A percentile compares a stretch with the other conserved stretches of the same genome.
Evolutionary conservation across 1,140 invertebrate species (phyloP).

Genomic region (Diabrotica virgifera): DNA sequence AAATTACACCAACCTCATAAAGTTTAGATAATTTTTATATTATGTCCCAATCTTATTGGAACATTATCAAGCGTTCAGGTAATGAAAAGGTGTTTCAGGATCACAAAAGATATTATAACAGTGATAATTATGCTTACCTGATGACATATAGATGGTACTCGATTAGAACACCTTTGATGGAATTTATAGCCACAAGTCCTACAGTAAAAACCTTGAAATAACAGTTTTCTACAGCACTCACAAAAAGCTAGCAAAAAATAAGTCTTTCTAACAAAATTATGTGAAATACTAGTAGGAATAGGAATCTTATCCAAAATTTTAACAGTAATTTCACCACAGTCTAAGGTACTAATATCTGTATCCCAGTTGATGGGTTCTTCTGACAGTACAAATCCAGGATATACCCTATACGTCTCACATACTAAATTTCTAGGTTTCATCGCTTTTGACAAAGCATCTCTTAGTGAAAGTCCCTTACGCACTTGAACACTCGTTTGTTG

Average conservation of each 20-base stretch:
- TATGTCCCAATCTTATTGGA: no score
- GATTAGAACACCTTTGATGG: conserved; percentile 85
- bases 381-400: conserved; percentile 50
- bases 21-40: no score
- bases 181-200: conserved; percentile 93
- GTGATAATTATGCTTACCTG: conserved; percentile 49
- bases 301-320: conserved; percentile 83
- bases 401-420: conserved; percentile 85
- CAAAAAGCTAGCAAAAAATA: conserved; percentile 95
- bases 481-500: conserved; percentile 88
- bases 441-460: conserved; percentile 85
- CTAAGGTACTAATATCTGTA: conserved; percentile 78
- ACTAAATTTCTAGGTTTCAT: conserved; percentile 86
- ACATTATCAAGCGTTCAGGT: no score
- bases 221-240: conserved; percentile 83
- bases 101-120: no score
- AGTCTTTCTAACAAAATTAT: conserved; percentile 94
- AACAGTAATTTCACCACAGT: conserved; percentile 87
- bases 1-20: no score
- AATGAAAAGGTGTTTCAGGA: no score
- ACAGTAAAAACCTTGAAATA: conserved; percentile 94
- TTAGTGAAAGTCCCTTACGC: conserved; percentile 74
- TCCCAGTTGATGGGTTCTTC: conserved; percentile 81
- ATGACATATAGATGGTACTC: conserved; percentile 83
- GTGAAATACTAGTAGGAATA: conserved; percentile 86